Evolutionary conservation across 2,113 vertebrate genomes (phyloP).

Genomic region (Circaetus gallicus): DNA sequence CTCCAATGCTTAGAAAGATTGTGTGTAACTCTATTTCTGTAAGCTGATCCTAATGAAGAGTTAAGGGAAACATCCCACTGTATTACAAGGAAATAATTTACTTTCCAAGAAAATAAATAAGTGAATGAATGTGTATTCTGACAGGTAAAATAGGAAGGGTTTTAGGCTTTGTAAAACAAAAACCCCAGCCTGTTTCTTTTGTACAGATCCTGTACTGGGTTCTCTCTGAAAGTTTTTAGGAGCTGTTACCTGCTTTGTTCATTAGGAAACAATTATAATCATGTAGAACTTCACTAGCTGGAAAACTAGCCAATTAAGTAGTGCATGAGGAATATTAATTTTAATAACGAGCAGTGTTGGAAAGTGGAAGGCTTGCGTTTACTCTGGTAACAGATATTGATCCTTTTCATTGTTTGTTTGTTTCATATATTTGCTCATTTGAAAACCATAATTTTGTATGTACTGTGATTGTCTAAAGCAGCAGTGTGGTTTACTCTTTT

Average conservation of each 20-base stretch:
- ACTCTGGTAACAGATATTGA: constrained; percentile 1
- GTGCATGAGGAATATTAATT: constrained; percentile 9
- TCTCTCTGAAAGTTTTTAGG: background rate
- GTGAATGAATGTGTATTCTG: background rate
- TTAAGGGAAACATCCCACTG: background rate
- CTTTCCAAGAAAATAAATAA: background rate
- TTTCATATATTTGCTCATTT: background rate
- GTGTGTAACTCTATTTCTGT: background rate
- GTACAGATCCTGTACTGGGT: background rate
- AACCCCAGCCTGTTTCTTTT: background rate
- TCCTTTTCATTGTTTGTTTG: background rate
- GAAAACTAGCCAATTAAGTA: constrained; percentile 5
- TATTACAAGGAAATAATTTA: background rate
- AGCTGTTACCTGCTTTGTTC: background rate
- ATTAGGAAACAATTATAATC: background rate
- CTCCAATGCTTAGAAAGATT: background rate
- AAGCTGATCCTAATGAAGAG: background rate
- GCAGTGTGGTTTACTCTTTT: background rate
- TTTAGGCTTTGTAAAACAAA: background rate
- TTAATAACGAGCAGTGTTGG: background rate
- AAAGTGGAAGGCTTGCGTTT: background rate
- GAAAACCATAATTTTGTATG: background rate
- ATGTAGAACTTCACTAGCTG: background rate
- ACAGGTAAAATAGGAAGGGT: background rate
- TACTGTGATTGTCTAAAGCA: background rate